Conservation (phyloP, 2,888 invertebrate species). For the Epinotia ramella region DNA sequence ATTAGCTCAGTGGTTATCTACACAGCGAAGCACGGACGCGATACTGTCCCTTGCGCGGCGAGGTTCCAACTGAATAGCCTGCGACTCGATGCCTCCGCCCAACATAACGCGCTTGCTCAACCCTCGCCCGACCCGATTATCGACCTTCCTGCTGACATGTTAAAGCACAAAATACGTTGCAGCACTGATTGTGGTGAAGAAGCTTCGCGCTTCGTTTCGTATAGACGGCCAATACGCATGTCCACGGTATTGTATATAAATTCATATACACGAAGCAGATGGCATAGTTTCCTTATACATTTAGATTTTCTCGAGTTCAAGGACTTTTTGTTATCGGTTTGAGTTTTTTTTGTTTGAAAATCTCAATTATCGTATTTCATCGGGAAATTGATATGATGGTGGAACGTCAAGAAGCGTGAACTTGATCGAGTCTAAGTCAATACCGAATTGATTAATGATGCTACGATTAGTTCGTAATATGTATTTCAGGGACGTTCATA, state of each 20-base stretch:
- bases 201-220: constrained; percentile 80
- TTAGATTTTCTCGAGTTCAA: constrained; percentile 83
- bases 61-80: constrained; percentile 82
- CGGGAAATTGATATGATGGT: constrained; percentile 50
- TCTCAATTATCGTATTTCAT: constrained; percentile 60
- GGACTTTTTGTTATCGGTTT: constrained; percentile 78
- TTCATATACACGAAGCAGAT: constrained; percentile 66
- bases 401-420: constrained; percentile 22
- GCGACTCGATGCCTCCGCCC: constrained; percentile 83
- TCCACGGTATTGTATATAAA: constrained; percentile 80
- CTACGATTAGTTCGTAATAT: constrained; percentile 10
- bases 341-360: constrained; percentile 67
- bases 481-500: constrained; percentile 15
- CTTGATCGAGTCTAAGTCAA: constrained; percentile 24
- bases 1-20: constrained; percentile 74
- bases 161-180: constrained; percentile 62
- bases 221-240: constrained; percentile 84
- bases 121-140: constrained; percentile 54
- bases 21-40: constrained; percentile 70
- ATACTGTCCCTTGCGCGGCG: constrained; percentile 76
- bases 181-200: constrained; percentile 67
- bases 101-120: constrained; percentile 83
- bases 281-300: constrained; percentile 82
- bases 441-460: constrained; percentile 34
- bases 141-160: constrained; percentile 51